Base-by-base conservation (phyloP, 2,797 vertebrate genomes). In the Pteropus rufus region DNA sequence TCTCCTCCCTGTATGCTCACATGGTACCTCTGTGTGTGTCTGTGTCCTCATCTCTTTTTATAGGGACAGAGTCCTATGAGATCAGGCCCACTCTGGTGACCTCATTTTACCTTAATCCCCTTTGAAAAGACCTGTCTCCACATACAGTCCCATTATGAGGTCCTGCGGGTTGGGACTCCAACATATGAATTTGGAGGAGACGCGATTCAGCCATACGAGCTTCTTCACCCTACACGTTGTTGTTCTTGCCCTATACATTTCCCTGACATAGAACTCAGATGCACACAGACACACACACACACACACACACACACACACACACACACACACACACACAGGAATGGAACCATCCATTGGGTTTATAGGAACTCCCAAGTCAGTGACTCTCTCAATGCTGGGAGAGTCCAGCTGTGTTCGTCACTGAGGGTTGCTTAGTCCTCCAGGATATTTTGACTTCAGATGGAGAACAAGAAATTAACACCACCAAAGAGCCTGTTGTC, bases 401-500 rank as follows among this genome's bases (percentile, higher is more conserved):
- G 21, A 14, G 10, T 15, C 24, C 3, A 36, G 10, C 21, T 56
- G 24, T 3, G 44, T 56, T 77, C 14, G 0, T 21, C 36, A 9
- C 23, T 5, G 24, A 11, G 10, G 7, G 10, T 15, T 49, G 29
- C 14, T 39, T 44, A 11, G 19, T 11, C 14, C 23, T 34, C 7
- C 23, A 7, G 23, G 9, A 49, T 9, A 31, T 11, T 23, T 64
- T 18, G 16, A 12, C 23, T 34, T 67, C 60, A 75, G 23, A 21
- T n/a, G 41, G 14, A 46, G 31, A 24, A 23, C 0, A 16, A 70
- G 18, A n/a, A 2, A 19, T 16, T 9, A 31, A 23, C 19, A 19
- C 18, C 9, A 1, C 54, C 1, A 8, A 46, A 34, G 49, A 77
- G 16, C 31, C 2, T 5, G 56, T 26, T 11, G 1, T 26, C 1